These are phyloP conservation scores for Perithous albicinctus DNA, from an alignment of 2,888 invertebrate genomes.

Conservation along the genomic window DNA sequence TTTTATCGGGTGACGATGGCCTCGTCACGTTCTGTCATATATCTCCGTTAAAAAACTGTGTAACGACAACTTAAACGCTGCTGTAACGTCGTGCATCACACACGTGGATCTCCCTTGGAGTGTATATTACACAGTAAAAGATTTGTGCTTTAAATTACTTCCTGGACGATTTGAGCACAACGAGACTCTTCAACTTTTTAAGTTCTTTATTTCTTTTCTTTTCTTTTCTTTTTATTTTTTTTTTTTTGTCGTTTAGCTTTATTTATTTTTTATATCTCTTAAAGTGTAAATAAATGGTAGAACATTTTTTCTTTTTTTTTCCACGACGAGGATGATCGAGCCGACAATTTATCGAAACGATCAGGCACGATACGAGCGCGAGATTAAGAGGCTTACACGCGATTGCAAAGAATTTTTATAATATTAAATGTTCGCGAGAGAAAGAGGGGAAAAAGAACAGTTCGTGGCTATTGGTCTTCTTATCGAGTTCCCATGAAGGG, in stretches of 20 bases:
- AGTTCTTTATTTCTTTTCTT: too few species aligned
- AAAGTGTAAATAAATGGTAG: constrained; percentile 55
- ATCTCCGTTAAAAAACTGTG: constrained; percentile 30
- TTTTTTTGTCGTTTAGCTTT: constrained; percentile 2
- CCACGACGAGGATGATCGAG: constrained; percentile 63
- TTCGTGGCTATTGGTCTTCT: constrained; percentile 37
- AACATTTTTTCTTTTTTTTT: constrained; percentile 39
- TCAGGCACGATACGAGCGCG: constrained; percentile 67
- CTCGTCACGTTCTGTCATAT: constrained; percentile 46
- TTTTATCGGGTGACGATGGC: constrained; percentile 49
- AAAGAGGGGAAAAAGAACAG: constrained; percentile 33
- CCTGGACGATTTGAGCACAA: constrained; percentile 65
- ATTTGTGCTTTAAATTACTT: constrained; percentile 55
- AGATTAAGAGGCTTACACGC: constrained; percentile 60
- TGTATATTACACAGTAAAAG: constrained; percentile 42
- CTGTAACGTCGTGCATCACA: constrained; percentile 38
- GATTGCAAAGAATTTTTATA: constrained; percentile 59
- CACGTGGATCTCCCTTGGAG: constrained; percentile 28
- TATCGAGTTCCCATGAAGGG: constrained; percentile 56
- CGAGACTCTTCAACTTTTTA: constrained; percentile 40
- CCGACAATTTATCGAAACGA: constrained; percentile 64
- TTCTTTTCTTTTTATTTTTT: constrained; percentile 17
- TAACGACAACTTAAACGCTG: constrained; percentile 35
- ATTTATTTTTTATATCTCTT: constrained; percentile 36
- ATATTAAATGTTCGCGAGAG: constrained; percentile 42